Percentiles rank a stretch among this genome's conserved stretches.
phyloP scores from a whole-genome alignment of 2,113 vertebrate genomes.

The Electrona antarctica region DNA sequence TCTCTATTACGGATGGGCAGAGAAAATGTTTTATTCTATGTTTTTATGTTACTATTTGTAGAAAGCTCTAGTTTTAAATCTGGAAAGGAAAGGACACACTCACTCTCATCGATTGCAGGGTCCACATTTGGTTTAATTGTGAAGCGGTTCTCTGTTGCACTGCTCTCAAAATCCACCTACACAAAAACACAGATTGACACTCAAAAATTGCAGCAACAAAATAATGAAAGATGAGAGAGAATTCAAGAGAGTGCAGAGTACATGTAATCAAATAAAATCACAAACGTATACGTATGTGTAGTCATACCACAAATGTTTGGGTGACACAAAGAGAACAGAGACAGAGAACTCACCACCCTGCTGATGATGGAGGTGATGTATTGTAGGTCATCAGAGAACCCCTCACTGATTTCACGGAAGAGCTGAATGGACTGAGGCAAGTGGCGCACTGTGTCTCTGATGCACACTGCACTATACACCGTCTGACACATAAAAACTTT shows the following conservation, averaged over 20 bases:
- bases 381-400: conserved; percentile 89
- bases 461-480: conserved; percentile 87
- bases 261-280: neutral
- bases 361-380: conserved; percentile 87
- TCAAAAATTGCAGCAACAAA: neutral
- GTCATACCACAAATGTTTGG: too few species aligned
- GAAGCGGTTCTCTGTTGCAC: conserved; percentile 86
- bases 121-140: conserved; percentile 89
- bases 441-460: conserved; percentile 86
- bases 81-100: conserved; percentile 36
- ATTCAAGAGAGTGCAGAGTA: neutral
- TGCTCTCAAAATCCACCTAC: conserved; percentile 92
- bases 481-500: conserved; percentile 71
- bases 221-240: neutral
- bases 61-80: neutral
- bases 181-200: conserved; percentile 23
- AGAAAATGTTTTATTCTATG: neutral
- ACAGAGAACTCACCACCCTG: conserved; percentile 81
- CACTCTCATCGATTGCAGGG: conserved; percentile 89
- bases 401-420: conserved; percentile 85
- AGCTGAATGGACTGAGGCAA: conserved; percentile 87
- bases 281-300: too few species aligned
- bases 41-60: too few species aligned
- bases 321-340: neutral
- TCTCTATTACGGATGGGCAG: conserved; percentile 77